Base-by-base conservation (phyloP, 1,140 invertebrate species). In the Ceratitis capitata region DNA sequence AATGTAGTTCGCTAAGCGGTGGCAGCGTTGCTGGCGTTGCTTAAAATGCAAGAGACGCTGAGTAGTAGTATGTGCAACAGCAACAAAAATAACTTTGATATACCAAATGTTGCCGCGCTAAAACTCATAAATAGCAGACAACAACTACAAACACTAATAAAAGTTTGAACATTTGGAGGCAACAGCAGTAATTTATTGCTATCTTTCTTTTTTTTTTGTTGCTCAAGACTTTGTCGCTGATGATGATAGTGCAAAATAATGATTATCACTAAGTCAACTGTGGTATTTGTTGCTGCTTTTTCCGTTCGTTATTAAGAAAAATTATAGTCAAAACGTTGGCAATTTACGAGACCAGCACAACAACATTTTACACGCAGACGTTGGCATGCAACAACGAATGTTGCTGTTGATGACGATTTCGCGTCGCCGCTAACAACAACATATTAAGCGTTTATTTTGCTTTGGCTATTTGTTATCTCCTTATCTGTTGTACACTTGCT, bases 41-140 rank as follows among this genome's bases (percentile, higher is more conserved):
- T 82, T 82, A 16, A 47, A 19, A 14, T 49, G 9, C 53, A 35
- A 53, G n/a, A n/a, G n/a, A 51, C 32, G 39, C 47, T 26, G 45
- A 53, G 47, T 23, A 35, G 19, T 7, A 53, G 47, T 83, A 83
- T 49, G 26, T 51, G 82, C 47, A 53, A 49, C 19, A 82, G 14
- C 82, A 83, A 32, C 29, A 83, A 53, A 23, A 83, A 83, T 19
- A 53, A 53, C n/a, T 5, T 51, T n/a, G n/a, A 51, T 51, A 47
- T 47, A 47, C 5, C 35, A 35, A 2, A 42, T 19, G 35, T 42
- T 14, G 64, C 42, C 42, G 64, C 19, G 35, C 35, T 74, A 9
- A 69, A 69, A 74, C 19, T 42, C 64, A 74, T 74, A 74, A 74
- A 74, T 74, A 39, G 64, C 64, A 14, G 10, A 23, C 64, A 23